Evolutionary conservation across 2,888 invertebrate species (phyloP).

Genomic region (Xanthia icteritia): DNA sequence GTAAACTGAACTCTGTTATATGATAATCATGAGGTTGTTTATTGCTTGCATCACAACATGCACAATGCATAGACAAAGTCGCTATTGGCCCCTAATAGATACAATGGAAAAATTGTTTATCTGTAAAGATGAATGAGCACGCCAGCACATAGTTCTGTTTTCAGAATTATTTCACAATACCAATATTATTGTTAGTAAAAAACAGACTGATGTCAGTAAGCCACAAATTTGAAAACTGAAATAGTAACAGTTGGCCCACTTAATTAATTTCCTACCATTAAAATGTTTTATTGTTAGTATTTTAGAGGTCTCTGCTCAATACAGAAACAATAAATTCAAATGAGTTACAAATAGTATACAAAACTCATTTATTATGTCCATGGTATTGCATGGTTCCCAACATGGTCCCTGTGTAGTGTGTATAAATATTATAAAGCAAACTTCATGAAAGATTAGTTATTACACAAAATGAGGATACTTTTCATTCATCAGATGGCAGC

Average conservation of each 20-base stretch:
- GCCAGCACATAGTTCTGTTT: constrained; percentile 26
- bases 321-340: neutral
- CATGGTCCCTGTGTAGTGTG: neutral
- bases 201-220: neutral
- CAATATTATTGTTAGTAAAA: constrained; percentile 25
- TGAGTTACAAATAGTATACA: neutral
- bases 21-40: neutral
- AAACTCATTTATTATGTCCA: neutral
- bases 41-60: constrained; percentile 5
- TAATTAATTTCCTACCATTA: constrained; percentile 3
- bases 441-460: neutral
- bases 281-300: constrained; percentile 6
- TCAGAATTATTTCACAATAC: neutral
- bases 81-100: constrained; percentile 17
- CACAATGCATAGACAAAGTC: constrained; percentile 18
- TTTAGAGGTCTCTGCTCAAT: neutral
- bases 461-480: neutral
- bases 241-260: constrained; percentile 6
- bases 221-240: neutral
- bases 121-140: neutral
- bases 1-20: neutral
- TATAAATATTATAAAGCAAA: neutral
- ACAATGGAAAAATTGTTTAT: neutral
- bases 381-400: neutral
- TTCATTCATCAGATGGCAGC: neutral